Base-by-base conservation (phyloP, 2,113 vertebrate genomes). In the Saccopteryx bilineata region DNA sequence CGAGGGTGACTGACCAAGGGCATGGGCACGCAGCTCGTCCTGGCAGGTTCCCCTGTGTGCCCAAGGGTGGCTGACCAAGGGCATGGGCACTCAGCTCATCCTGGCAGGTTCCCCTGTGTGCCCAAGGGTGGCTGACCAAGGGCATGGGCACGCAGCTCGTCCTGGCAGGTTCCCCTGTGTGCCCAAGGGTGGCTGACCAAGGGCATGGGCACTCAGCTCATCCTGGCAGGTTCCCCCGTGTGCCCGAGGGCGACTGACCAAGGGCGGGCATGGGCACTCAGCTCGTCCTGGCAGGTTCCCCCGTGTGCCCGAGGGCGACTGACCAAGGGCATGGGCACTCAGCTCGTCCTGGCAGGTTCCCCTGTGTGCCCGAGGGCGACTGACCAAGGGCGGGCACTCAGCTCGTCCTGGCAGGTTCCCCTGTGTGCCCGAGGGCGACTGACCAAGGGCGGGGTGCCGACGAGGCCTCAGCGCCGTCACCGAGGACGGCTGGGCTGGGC, bases 401-500 rank as follows among this genome's bases (percentile, higher is more conserved):
- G 89, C 61, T 60, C 9, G 4, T 24, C 66, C 11, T 4, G 31
- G 39, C 24, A 26, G 54, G 33, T 50, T 21, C 23, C 28, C 31
- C 9, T 0, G 0, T 11, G 28, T 39, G 5, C 54, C n/a, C 13
- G 1, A 5, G 24, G 46, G 68, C 54, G 39, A 39, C 39, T 39
- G 26, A 1, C 39, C 48, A 3, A 74, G 24, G 65, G 2, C 1
- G 50, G 68, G 82, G 54, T 7, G 39, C 68, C 21, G 5, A 61
- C 48, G 17, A 31, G 26, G 9, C 72, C 46, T 13, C 0, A 21
- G 24, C n/a, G 61, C 2, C 15, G 9, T n/a, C 17, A 0, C 31
- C 13, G 56, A 58, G 11, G 15, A n/a, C 21, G 54, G 24, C 28
- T 63, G 23, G 31, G 75, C 23, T 11, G n/a, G n/a, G n/a, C n/a